These are phyloP conservation scores for Tetropium fuscum DNA, from an alignment of 2,888 invertebrate species.

Conservation along the genomic window DNA sequence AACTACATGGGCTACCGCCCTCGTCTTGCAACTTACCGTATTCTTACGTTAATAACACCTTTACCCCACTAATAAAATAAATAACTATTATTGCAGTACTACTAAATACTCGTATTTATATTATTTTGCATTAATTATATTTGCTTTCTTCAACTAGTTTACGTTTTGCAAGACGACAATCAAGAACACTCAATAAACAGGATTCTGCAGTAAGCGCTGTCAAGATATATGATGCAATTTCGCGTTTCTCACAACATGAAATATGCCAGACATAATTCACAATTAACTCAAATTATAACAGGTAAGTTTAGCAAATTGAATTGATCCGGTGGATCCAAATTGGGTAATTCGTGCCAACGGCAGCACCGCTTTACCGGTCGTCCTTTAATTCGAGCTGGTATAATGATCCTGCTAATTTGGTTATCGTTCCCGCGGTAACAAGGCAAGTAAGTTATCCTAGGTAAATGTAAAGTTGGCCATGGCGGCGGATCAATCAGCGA, in stretches of 20 bases:
- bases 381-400: conserved; percentile 23
- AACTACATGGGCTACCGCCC: too few species aligned
- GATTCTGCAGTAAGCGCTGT: too few species aligned
- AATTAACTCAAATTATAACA: conserved; percentile 19
- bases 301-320: conserved; percentile 23
- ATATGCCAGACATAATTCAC: conserved; percentile 11
- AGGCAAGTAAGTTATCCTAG: conserved; percentile 28
- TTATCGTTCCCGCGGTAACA: conserved; percentile 22
- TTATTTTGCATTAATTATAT: too few species aligned
- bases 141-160: too few species aligned
- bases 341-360: conserved; percentile 23
- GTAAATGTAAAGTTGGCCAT: conserved; percentile 23
- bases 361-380: conserved; percentile 4
- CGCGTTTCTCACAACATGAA: background rate
- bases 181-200: too few species aligned
- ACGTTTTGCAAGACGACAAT: too few species aligned
- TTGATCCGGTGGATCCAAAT: conserved; percentile 17
- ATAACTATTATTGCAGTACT: too few species aligned
- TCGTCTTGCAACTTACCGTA: too few species aligned
- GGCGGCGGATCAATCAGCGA: conserved; percentile 2
- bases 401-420: conserved; percentile 28
- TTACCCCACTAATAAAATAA: too few species aligned
- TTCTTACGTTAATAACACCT: too few species aligned
- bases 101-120: too few species aligned
- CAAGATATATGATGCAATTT: too few species aligned